phyloP scores from a whole-genome alignment of 2,797 vertebrate species.

The Microhierax caerulescens region DNA sequence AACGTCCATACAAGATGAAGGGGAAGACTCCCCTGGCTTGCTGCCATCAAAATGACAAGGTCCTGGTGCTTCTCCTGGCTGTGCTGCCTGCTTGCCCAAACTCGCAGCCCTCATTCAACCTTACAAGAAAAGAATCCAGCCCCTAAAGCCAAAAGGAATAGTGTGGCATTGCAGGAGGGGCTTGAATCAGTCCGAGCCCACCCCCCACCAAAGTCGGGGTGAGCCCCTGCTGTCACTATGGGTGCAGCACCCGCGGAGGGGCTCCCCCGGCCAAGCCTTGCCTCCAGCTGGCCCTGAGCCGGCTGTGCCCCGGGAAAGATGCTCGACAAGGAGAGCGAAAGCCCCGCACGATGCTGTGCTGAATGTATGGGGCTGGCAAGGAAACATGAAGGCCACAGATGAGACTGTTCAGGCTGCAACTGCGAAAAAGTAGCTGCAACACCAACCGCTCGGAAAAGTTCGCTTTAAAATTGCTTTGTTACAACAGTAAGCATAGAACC shows the following conservation, averaged over 20 bases:
- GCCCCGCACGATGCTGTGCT: accelerated
- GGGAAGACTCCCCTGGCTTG: accelerated
- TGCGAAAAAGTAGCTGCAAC: background rate
- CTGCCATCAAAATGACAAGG: background rate
- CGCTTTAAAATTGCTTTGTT: background rate
- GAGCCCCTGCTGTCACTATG: background rate
- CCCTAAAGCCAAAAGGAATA: background rate
- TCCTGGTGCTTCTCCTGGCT: background rate
- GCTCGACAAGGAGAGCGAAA: background rate
- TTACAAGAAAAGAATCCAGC: background rate
- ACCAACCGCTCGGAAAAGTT: background rate
- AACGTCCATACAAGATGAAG: background rate
- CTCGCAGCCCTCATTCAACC: background rate
- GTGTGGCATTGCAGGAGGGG: background rate
- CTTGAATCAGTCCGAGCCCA: too few relatives aligned
- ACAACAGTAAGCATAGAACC: background rate
- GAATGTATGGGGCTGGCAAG: accelerated
- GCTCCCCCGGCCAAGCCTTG: background rate
- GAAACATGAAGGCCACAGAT: accelerated
- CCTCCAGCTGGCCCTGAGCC: background rate
- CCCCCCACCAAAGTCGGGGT: background rate
- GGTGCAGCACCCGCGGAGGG: background rate
- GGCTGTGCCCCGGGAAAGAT: background rate
- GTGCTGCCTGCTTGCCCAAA: background rate
- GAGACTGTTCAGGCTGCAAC: background rate